A percentile compares a stretch with the other conserved stretches of the same genome.
Conservation (phyloP, 1,140 invertebrate genomes). For the Aricia agestis region DNA sequence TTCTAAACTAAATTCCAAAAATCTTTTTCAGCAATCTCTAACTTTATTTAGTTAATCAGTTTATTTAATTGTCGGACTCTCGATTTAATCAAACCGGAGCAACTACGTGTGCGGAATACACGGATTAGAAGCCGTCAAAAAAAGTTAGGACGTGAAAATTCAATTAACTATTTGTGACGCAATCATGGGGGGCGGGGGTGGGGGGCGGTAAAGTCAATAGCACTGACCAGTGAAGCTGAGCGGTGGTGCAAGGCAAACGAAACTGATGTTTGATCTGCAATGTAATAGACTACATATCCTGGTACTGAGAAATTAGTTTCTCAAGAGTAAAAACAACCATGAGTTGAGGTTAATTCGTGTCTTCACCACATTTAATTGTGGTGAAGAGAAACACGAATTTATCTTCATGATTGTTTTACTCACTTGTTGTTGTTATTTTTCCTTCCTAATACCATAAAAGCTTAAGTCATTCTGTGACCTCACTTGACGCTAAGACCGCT, state of each 20-base stretch:
- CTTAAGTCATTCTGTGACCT: too few relatives aligned
- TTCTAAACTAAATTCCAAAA: too few relatives aligned
- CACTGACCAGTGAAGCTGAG: slow-evolving; percentile 18
- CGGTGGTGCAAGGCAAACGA: slow-evolving; percentile 11
- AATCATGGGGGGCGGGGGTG: neutral
- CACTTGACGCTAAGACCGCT: too few relatives aligned
- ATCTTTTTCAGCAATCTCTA: neutral
- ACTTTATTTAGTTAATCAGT: neutral
- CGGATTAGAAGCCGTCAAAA: slow-evolving; percentile 12
- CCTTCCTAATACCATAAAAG: too few relatives aligned
- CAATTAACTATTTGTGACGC: slow-evolving; percentile 26
- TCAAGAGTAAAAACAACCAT: too few relatives aligned
- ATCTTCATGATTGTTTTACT: too few relatives aligned
- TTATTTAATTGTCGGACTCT: neutral
- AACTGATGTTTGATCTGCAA: neutral
- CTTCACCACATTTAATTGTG: too few relatives aligned
- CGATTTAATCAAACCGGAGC: neutral
- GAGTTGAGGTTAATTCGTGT: too few relatives aligned
- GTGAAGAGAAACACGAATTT: too few relatives aligned
- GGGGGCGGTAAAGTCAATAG: slow-evolving; percentile 21
- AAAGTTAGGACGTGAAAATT: slow-evolving; percentile 21
- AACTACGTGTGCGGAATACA: slow-evolving; percentile 7
- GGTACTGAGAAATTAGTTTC: neutral
- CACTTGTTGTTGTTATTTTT: too few relatives aligned
- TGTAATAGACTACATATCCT: neutral